A percentile compares a stretch with the other conserved stretches of the same genome.
Conservation (phyloP, 2,113 vertebrate species). For the Felis chaus region DNA sequence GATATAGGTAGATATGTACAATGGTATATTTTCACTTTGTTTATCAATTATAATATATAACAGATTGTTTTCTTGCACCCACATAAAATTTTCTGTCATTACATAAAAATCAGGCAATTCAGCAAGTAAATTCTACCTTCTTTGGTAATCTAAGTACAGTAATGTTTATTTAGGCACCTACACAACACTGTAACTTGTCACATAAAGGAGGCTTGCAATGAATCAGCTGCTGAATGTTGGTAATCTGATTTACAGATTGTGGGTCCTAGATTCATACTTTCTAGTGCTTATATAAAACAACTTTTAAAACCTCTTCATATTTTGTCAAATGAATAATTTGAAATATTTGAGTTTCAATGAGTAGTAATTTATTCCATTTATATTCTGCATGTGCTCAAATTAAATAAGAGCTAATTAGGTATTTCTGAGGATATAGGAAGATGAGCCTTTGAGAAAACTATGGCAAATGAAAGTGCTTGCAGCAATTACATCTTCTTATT, state of each 20-base stretch:
- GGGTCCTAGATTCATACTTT: not conserved
- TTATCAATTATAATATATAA: not conserved
- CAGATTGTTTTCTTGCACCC: not conserved
- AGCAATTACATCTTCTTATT: constrained; percentile 28
- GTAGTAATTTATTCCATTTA: not conserved
- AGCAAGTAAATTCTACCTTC: not conserved
- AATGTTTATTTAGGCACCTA: not conserved
- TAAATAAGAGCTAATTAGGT: constrained; percentile 22
- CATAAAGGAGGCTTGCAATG: not conserved
- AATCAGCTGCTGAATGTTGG: not conserved
- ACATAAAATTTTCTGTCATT: not conserved
- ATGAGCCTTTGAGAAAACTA: not conserved
- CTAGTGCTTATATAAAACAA: not conserved
- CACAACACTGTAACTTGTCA: not conserved
- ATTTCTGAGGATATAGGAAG: not conserved
- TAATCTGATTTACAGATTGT: not conserved
- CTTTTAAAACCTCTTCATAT: not conserved
- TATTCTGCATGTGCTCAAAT: not conserved
- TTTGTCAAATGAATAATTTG: constrained; percentile 16
- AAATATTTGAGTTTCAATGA: constrained; percentile 37
- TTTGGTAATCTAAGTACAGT: not conserved
- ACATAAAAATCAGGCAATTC: not conserved
- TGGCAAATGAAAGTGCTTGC: not conserved
- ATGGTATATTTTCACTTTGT: not conserved
- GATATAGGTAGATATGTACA: not conserved